Base-by-base conservation (phyloP, 2,888 invertebrate genomes). In the Andricus quercusramuli region DNA sequence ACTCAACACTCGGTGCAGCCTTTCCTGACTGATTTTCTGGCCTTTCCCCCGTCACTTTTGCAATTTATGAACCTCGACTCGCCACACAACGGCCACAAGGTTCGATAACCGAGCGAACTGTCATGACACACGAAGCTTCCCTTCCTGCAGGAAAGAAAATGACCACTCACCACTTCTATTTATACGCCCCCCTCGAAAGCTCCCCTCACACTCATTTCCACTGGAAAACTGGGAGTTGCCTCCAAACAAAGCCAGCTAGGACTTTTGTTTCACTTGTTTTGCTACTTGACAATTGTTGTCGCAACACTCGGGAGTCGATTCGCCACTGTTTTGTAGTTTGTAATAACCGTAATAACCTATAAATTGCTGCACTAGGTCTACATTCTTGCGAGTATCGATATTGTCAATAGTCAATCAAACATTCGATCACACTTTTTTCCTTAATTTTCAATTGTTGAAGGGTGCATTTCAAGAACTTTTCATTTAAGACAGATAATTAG, bases 81-180 rank as follows among this genome's bases (percentile, higher is more conserved):
- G 51, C 51, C 20, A 74, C 20, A 74, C 70, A 74, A 74, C 74
- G 32, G 74, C 74, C 51, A 74, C 37, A 59, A 74, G 56, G 74
- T 74, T 74, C 74, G 74, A 74, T 74, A 74, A 74, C 74, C 74
- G 74, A 70, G 25, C 64, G 64, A 67, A 74, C 32, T 74, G 74
- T 74, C 74, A 74, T 74, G 51, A 56, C 56, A 32, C 64, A 64
- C 64, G 25, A 17, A 41, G 37, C 67, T 44, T 67, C 67, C 67
- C 74, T 56, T 59, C 74, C 74, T 37, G 56, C 20, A 32, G 51
- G 56, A 56, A 8, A 47, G 25, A 74, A 70, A 70, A 47, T 22
- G 59, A 25, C 56, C 56, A 56, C 51, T 74, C n/a, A 25, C 56
- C 56, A 56, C 51, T 74, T 56, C 51, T 74, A 74, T 51, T 74